Evolutionary conservation across 2,888 invertebrate species (phyloP), one percentile per base, ranked within the genome.

Genomic region (Priocnemis perturbator): DNA sequence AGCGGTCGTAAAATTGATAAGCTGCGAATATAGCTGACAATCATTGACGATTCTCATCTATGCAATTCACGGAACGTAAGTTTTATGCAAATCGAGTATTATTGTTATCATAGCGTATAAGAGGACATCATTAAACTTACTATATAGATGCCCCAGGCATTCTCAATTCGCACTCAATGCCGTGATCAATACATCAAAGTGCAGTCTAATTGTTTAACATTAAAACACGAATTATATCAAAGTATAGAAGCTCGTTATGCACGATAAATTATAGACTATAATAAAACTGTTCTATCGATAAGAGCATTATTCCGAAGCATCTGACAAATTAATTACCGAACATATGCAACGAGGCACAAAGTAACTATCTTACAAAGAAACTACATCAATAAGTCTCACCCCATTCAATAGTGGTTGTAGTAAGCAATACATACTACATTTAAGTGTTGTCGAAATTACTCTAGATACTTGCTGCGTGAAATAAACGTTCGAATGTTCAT

Each of bases 311-410:
- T 23, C 21, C 45, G 56, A 63, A 59, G 64, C 47, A 53, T 56
- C n/a, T 63, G 48, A 76, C 45, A 59, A 66, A 65, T 60, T 48
- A 58, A 60, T 47, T 57, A 64, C 60, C 59, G 64, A 21, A 50
- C 37, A 63, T 56, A 23, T 58, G 37, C 37, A 37, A 37, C 37
- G 37, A 37, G 37, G 59, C 44, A 69, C 59, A 65, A 50, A 55
- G 62, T 66, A 70, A 67, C 66, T 77, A 77, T 77, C 70, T 71
- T 77, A 77, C 77, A 77, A 77, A 37, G 37, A 37, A 77, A 74
- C 66, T 77, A 77, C 66, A 69, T 67, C 61, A 62, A 57, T 62
- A 58, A 67, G 64, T 64, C 64, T 74, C 71, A 69, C 69, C 77
- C 67, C 50, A 19, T 26, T 53, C 64, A 56, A 67, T 65, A 19